A percentile compares a stretch with the other conserved stretches of the same genome.
These are phyloP conservation scores for Dipodomys stephensi DNA, from an alignment of 2,113 vertebrate genomes.

Conservation along the genomic window DNA sequence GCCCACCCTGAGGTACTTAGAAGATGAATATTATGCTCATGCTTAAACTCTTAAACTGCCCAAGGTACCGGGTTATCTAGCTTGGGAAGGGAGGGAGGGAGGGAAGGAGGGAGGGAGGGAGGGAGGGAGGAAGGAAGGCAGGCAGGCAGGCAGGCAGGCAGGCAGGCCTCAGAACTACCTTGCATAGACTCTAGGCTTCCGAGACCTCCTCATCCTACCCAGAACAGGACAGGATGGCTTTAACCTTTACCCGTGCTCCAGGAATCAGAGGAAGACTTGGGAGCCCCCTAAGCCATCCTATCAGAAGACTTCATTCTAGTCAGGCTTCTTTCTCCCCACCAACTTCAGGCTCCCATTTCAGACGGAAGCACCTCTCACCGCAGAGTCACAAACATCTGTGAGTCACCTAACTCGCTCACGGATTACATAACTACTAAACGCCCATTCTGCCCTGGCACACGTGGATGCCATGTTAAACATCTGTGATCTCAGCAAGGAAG, in stretches of 20 bases:
- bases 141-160: too few species aligned
- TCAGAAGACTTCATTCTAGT: too few species aligned
- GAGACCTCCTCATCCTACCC: too few species aligned
- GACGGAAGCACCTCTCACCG: accelerated
- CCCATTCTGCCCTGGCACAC: background rate
- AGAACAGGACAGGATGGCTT: too few species aligned
- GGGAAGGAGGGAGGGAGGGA: too few species aligned
- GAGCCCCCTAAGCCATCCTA: too few species aligned
- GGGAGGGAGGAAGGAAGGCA: too few species aligned
- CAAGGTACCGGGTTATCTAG: accelerated
- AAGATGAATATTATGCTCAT: background rate
- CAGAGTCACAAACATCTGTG: background rate
- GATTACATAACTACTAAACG: accelerated
- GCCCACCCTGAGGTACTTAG: background rate
- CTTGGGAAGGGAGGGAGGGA: background rate
- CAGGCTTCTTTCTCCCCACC: background rate
- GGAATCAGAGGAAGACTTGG: too few species aligned
- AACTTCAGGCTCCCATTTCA: background rate
- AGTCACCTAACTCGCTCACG: background rate
- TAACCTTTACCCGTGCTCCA: too few species aligned
- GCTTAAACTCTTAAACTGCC: background rate
- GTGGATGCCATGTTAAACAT: accelerated
- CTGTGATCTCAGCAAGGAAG: background rate
- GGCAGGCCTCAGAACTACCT: background rate
- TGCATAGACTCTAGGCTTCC: background rate